These are phyloP conservation scores for Pentamera pediparva DNA, from an alignment of 53 echinoderm and acorn worm species.

Conservation along the genomic window DNA sequence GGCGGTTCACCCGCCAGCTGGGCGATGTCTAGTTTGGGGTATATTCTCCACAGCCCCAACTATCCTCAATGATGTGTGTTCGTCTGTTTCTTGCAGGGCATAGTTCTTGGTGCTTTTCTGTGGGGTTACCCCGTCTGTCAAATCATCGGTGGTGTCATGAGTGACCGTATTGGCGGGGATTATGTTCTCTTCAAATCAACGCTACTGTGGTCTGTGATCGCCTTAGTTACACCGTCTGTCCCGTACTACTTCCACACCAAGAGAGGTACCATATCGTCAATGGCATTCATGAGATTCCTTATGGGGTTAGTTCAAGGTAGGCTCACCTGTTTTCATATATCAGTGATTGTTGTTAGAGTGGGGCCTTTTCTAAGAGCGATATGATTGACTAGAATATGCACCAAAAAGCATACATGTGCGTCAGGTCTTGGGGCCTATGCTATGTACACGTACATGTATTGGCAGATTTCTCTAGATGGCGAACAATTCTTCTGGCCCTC, in stretches of 20 bases:
- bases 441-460: too few species aligned
- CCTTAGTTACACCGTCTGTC: slow-evolving; percentile 57
- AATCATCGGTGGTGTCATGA: slow-evolving; percentile 75
- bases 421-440: neutral
- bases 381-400: neutral
- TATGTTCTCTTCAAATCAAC: slow-evolving; percentile 63
- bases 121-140: slow-evolving; percentile 95
- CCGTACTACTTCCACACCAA: slow-evolving; percentile 63
- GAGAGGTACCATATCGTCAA: slow-evolving; percentile 53
- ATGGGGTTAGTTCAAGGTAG: slow-evolving; percentile 84
- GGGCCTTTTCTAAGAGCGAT: too few species aligned
- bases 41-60: neutral
- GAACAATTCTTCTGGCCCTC: too few species aligned
- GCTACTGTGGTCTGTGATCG: slow-evolving; percentile 61
- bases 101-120: slow-evolving; percentile 80
- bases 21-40: neutral
- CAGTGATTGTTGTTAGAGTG: too few species aligned
- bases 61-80: neutral
- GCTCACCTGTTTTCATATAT: neutral
- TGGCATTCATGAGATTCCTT: slow-evolving; percentile 76
- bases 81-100: slow-evolving; percentile 53
- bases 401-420: neutral
- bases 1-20: neutral
- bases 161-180: slow-evolving; percentile 88
- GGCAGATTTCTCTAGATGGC: too few species aligned